Conservation (phyloP, 2,113 vertebrate species). For the Pelodiscus sinensis region DNA sequence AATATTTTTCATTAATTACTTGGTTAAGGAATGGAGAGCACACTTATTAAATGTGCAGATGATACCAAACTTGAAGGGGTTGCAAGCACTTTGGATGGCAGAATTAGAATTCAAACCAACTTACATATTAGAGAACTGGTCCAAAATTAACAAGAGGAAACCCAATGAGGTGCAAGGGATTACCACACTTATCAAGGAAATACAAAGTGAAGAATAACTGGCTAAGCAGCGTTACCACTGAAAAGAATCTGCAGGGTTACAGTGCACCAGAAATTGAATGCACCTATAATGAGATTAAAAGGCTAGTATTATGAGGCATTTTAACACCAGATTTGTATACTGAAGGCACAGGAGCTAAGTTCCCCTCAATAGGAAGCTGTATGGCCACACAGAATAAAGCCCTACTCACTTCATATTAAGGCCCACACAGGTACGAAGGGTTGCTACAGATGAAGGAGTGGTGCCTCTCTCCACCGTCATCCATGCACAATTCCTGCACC, state of each 20-base stretch:
- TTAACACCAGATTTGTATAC: not conserved
- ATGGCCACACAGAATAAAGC: too few species aligned
- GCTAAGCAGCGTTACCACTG: not conserved
- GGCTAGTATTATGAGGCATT: not conserved
- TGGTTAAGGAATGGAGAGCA: not conserved
- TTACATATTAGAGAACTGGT: not conserved
- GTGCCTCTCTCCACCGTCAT: too few species aligned
- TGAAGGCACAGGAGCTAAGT: too few species aligned
- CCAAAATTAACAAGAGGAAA: not conserved
- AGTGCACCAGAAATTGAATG: not conserved
- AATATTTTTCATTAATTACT: not conserved
- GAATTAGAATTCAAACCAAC: not conserved
- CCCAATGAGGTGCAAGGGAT: not conserved
- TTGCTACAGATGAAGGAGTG: too few species aligned
- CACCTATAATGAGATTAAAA: not conserved
- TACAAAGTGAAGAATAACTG: not conserved
- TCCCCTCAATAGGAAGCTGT: too few species aligned
- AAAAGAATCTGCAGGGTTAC: not conserved
- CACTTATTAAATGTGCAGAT: not conserved
- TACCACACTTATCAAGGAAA: not conserved
- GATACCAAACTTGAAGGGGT: not conserved
- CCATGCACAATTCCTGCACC: too few species aligned
- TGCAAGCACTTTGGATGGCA: too few species aligned
- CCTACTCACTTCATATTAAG: too few species aligned
- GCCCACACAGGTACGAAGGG: too few species aligned